phyloP scores from a whole-genome alignment of 2,797 vertebrate species.

The Pagetopsis macropterus region DNA sequence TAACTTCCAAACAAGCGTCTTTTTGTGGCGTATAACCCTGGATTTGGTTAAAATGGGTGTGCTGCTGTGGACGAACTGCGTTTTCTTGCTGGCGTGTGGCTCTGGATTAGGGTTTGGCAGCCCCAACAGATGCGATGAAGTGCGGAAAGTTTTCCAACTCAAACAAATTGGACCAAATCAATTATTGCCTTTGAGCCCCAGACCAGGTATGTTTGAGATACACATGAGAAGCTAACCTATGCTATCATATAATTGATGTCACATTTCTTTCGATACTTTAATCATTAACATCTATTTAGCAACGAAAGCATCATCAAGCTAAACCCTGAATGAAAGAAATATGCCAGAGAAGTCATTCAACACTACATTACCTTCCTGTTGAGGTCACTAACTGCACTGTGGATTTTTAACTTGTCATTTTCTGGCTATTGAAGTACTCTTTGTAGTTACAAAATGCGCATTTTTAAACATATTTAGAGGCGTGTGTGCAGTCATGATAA shows the following conservation, averaged over 20 bases:
- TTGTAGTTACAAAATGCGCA: conserved; percentile 44
- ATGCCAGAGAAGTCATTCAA: background rate
- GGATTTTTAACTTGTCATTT: conserved; percentile 52
- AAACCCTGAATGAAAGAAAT: conserved; percentile 1
- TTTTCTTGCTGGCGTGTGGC: conserved; percentile 62
- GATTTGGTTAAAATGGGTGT: conserved; percentile 55
- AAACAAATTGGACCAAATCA: conserved; percentile 81
- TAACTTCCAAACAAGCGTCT: conserved; percentile 1
- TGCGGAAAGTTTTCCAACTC: conserved; percentile 89
- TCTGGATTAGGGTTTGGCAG: conserved; percentile 53
- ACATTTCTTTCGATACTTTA: background rate
- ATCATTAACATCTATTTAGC: background rate
- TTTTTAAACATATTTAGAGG: conserved; percentile 38
- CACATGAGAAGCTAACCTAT: background rate
- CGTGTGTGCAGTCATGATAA: conserved; percentile 42
- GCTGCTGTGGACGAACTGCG: conserved; percentile 28
- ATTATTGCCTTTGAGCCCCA: conserved; percentile 79
- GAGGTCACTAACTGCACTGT: conserved; percentile 8
- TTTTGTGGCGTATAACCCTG: background rate
- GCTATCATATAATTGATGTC: background rate
- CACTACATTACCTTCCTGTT: background rate
- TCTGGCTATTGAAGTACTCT: conserved; percentile 13
- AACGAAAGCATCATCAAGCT: conserved; percentile 9
- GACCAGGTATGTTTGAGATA: conserved; percentile 79
- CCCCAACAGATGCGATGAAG: conserved; percentile 84